phyloP scores from a whole-genome alignment of 1,140 invertebrate genomes.

The Drosophila sulfurigaster region DNA sequence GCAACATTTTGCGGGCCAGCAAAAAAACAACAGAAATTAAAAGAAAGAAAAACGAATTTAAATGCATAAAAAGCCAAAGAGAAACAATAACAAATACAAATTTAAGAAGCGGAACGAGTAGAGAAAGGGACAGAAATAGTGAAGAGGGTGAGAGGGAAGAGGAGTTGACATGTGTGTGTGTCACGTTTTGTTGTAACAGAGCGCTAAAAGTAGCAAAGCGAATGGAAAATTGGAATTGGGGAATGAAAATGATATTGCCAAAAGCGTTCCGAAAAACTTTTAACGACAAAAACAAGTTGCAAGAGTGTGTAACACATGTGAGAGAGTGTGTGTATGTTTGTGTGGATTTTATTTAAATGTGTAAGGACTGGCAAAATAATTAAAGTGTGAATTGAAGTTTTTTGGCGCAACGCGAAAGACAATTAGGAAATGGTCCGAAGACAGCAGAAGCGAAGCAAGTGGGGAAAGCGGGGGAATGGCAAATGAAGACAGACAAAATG shows the following conservation, averaged over 20 bases:
- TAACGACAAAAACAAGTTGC: slow-evolving; percentile 56
- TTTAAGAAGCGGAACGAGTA: slow-evolving; percentile 10
- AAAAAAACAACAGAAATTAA: background rate
- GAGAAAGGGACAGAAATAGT: background rate
- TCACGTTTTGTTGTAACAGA: slow-evolving; percentile 59
- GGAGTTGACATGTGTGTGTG: slow-evolving; percentile 17
- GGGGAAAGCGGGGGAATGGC: background rate
- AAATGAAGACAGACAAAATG: background rate
- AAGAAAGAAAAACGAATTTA: slow-evolving; percentile 33
- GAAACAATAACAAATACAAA: slow-evolving; percentile 36
- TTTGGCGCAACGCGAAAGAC: slow-evolving; percentile 49
- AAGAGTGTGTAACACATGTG: slow-evolving; percentile 13
- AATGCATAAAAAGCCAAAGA: slow-evolving; percentile 45
- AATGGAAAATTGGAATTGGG: slow-evolving; percentile 42
- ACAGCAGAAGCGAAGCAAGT: background rate
- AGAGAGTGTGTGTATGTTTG: slow-evolving; percentile 15
- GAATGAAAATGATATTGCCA: slow-evolving; percentile 61
- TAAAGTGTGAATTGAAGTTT: slow-evolving; percentile 74
- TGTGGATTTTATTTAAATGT: slow-evolving; percentile 74
- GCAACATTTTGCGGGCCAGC: slow-evolving; percentile 17
- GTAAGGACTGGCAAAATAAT: slow-evolving; percentile 64
- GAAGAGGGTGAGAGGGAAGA: background rate
- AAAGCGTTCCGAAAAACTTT: slow-evolving; percentile 64
- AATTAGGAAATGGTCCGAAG: slow-evolving; percentile 73
- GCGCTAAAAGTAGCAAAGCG: slow-evolving; percentile 49